These are phyloP conservation scores for Hydrozoanthus tunicans DNA, from an alignment of 64 coral and sea anemone genomes.

Conservation along the genomic window DNA sequence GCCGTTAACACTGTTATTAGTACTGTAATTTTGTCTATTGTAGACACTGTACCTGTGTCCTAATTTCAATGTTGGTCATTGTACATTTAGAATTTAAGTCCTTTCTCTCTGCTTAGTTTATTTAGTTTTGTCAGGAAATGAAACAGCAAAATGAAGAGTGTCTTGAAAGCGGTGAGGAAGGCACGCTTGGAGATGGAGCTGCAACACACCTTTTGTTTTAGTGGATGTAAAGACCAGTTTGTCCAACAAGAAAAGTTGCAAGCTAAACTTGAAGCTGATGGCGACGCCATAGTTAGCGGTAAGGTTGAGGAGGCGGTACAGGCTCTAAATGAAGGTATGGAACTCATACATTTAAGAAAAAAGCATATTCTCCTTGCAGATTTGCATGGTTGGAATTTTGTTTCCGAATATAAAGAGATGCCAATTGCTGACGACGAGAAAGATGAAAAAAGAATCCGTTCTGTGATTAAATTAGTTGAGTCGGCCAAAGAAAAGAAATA, in stretches of 20 bases:
- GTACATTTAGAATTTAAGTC: too few species aligned
- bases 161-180: too few species aligned
- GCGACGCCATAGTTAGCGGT: background rate
- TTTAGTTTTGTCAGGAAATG: too few species aligned
- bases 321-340: constrained; percentile 40
- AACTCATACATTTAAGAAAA: background rate
- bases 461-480: constrained; percentile 26
- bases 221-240: background rate
- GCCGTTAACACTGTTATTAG: too few species aligned
- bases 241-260: background rate
- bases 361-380: constrained; percentile 52
- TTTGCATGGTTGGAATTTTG: constrained; percentile 42
- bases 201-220: background rate
- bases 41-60: too few species aligned
- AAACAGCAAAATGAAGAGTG: too few species aligned
- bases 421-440: constrained; percentile 52
- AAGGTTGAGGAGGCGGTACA: background rate
- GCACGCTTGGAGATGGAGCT: too few species aligned
- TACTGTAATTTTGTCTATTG: too few species aligned
- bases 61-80: too few species aligned
- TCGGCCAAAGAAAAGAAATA: constrained; percentile 29
- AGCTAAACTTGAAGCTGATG: background rate
- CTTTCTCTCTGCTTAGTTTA: too few species aligned
- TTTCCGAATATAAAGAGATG: constrained; percentile 44
- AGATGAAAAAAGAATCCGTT: constrained; percentile 45